phyloP scores from a whole-genome alignment of 2,797 vertebrate species.

The Gallinago stenura region DNA sequence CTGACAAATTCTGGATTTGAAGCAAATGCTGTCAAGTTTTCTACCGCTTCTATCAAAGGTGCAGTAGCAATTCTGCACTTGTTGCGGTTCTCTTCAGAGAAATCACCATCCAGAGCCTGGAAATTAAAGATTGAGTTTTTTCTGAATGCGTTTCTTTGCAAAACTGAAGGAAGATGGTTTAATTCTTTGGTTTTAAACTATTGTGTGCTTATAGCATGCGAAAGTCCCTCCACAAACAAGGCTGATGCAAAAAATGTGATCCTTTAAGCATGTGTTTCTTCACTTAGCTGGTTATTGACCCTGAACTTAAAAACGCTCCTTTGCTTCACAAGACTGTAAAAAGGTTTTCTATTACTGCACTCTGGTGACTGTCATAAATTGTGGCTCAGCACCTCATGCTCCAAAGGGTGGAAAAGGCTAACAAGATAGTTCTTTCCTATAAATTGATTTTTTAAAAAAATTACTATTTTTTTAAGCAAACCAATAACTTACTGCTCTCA shows the following conservation, averaged over 20 bases:
- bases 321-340: not conserved
- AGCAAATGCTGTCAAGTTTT: slow-evolving; percentile 94
- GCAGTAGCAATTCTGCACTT: slow-evolving; percentile 91
- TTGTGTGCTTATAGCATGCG: fast-evolving
- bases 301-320: not conserved
- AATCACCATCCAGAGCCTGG: slow-evolving; percentile 94
- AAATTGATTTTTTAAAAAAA: not conserved
- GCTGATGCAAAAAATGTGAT: not conserved
- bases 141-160: not conserved
- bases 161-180: not conserved
- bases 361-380: not conserved
- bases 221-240: not conserved
- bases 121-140: not conserved
- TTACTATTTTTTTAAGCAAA: not conserved
- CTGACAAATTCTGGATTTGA: slow-evolving; percentile 98
- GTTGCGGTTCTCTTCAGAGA: slow-evolving; percentile 95
- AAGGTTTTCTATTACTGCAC: not conserved
- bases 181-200: not conserved
- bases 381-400: not conserved
- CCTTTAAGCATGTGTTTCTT: not conserved
- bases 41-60: slow-evolving; percentile 95
- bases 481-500: not conserved
- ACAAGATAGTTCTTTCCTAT: not conserved
- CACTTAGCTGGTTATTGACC: not conserved
- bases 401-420: not conserved